Base-by-base conservation (phyloP, 1,140 invertebrate species). In the Wiebesia pumilae region DNA sequence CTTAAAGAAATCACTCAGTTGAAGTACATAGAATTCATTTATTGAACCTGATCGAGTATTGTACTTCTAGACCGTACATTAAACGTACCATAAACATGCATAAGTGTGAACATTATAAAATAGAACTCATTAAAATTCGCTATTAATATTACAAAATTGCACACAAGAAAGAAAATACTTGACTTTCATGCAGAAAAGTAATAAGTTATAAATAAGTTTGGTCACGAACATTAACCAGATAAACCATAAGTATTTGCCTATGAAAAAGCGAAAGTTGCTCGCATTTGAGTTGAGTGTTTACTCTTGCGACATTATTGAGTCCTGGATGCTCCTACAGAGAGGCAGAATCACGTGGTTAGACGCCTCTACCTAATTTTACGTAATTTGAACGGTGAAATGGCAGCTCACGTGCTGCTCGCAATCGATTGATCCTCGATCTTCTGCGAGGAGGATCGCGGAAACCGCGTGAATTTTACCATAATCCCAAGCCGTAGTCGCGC, bases 291-390 rank as follows among this genome's bases (percentile, higher is more conserved):
- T 35, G 54, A 80, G 33, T 38, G 4, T 21, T 58, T 35, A 58
- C 62, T 58, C 30, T 79, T 81, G 35, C 79, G 27, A 81, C 58
- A 67, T 30, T 21, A 35, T 58, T 10, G 9, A 35, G 16, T 54
- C 27, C n/a, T 33, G 16, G 75, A 6, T n/a, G 43, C 40, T 30
- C 40, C 77, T 58, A 19, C 27, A 3, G 16, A 19, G 33, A 6
- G 12, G 24, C n/a, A 40, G 38, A 3, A 62, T 81, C 58, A 65
- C 35, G 58, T 38, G 38, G n/a, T 24, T 35, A 43, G 79, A 40
- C 35, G 62, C 19, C 67, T 82, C 73, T 82, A 82, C 73, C 81
- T 82, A 82, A 71, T 82, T 82, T 82, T 82, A 71, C 81, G 67
- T 71, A 82, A 82, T 71, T 82, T 71, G 40, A 81, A 43, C 80